Conservation (phyloP, 1,140 invertebrate species). For the Platyscapa corneri region DNA sequence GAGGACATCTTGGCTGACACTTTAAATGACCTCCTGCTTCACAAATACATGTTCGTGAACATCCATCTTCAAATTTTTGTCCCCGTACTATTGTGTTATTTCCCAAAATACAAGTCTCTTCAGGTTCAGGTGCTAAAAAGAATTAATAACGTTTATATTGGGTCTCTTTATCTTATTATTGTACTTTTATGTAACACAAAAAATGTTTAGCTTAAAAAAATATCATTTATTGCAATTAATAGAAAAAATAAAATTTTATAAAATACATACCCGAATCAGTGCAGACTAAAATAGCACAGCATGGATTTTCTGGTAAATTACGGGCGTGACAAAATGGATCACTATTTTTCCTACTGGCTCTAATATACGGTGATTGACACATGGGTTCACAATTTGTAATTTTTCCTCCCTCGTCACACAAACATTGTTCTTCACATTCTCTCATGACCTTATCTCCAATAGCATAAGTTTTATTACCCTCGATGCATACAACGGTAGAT, state of each 20-base stretch:
- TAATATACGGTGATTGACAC: slow-evolving; percentile 78
- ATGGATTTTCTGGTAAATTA: slow-evolving; percentile 81
- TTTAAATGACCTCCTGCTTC: slow-evolving; percentile 81
- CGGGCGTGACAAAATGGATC: slow-evolving; percentile 85
- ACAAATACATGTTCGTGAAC: slow-evolving; percentile 85
- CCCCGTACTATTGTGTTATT: slow-evolving; percentile 84
- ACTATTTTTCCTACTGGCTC: slow-evolving; percentile 77
- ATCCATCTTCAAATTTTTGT: slow-evolving; percentile 85
- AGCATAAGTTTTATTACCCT: slow-evolving; percentile 83
- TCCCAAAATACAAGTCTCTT: slow-evolving; percentile 82
- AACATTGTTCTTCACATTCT: slow-evolving; percentile 83
- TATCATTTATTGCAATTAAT: background rate
- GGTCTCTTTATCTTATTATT: too few relatives aligned
- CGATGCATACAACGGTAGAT: slow-evolving; percentile 76
- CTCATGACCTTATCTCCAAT: slow-evolving; percentile 80
- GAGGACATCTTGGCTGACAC: slow-evolving; percentile 81
- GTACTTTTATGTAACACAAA: too few relatives aligned
- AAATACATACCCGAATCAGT: slow-evolving; percentile 72
- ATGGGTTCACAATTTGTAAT: slow-evolving; percentile 80
- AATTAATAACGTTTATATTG: background rate
- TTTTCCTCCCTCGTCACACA: slow-evolving; percentile 77
- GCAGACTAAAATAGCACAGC: slow-evolving; percentile 83
- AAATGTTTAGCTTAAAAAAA: too few relatives aligned
- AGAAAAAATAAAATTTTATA: too few relatives aligned
- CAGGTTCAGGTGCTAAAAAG: slow-evolving; percentile 63